Conservation (phyloP, 2,888 invertebrate species). For the Shargacucullia verbasci region DNA sequence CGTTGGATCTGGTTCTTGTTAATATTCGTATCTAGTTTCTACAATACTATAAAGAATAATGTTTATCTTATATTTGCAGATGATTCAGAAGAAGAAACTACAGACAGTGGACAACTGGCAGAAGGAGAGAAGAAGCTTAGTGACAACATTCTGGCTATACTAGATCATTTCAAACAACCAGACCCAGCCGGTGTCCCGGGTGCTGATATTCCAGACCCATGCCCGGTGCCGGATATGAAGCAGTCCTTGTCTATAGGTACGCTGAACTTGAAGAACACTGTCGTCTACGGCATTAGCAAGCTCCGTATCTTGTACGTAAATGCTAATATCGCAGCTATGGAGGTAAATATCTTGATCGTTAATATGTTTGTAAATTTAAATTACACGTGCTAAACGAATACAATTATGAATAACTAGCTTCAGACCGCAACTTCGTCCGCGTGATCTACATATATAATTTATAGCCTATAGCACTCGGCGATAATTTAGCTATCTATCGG, state of each 20-base stretch:
- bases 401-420: too few relatives aligned
- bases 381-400: too few relatives aligned
- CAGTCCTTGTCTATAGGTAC: conserved; percentile 92
- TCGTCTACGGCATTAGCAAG: conserved; percentile 93
- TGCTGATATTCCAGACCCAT: conserved; percentile 93
- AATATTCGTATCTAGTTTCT: too few relatives aligned
- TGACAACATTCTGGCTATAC: conserved; percentile 91
- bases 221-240: conserved; percentile 92
- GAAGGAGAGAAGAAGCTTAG: conserved; percentile 91
- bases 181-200: conserved; percentile 94
- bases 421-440: too few relatives aligned
- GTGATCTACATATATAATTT: too few relatives aligned
- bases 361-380: too few relatives aligned
- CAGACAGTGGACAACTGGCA: conserved; percentile 54
- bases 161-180: conserved; percentile 94
- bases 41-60: too few relatives aligned
- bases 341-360: conserved; percentile 79
- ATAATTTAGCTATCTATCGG: too few relatives aligned
- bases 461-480: too few relatives aligned
- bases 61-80: conserved; percentile 30
- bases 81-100: conserved; percentile 39
- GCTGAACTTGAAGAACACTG: conserved; percentile 91
- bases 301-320: conserved; percentile 92
- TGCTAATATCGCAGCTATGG: conserved; percentile 93
- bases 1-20: too few relatives aligned